Conservation (phyloP, 2,888 invertebrate species). For the Miltochrista miniata region DNA sequence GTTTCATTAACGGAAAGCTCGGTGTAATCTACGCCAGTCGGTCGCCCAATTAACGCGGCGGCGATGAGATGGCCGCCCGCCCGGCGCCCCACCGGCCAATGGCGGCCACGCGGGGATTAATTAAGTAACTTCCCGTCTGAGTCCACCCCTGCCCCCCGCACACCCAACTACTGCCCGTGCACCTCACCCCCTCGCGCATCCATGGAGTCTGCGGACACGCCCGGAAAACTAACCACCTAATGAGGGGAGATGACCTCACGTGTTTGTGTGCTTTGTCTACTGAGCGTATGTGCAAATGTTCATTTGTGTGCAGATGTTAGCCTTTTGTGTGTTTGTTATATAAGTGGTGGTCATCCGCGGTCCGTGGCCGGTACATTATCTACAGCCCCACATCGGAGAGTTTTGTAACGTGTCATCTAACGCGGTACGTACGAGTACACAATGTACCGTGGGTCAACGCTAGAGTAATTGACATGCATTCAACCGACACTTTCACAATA, state of each 20-base stretch:
- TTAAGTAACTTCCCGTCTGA: slow-evolving; percentile 80
- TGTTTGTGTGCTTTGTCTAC: slow-evolving; percentile 79
- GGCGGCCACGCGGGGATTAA: slow-evolving; percentile 81
- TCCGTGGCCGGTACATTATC: slow-evolving; percentile 49
- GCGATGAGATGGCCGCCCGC: slow-evolving; percentile 75
- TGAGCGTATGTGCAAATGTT: slow-evolving; percentile 69
- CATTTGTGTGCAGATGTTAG: slow-evolving; percentile 70
- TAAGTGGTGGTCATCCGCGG: slow-evolving; percentile 47
- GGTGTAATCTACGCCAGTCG: slow-evolving; percentile 65
- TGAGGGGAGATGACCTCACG: slow-evolving; percentile 84
- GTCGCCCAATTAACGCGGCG: slow-evolving; percentile 83
- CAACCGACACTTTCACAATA: slow-evolving; percentile 28
- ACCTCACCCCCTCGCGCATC: slow-evolving; percentile 55
- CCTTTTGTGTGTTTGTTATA: slow-evolving; percentile 73
- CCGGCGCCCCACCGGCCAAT: slow-evolving; percentile 74
- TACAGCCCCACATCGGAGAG: slow-evolving; percentile 31
- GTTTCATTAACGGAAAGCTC: slow-evolving; percentile 72
- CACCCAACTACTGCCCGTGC: slow-evolving; percentile 44
- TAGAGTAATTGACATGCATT: slow-evolving; percentile 40
- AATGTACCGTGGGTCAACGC: slow-evolving; percentile 29
- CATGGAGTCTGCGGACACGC: slow-evolving; percentile 82
- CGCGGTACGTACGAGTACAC: slow-evolving; percentile 26
- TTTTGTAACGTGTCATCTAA: slow-evolving; percentile 35
- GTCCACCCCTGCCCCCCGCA: slow-evolving; percentile 44
- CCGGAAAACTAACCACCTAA: slow-evolving; percentile 84